Base-by-base conservation (phyloP, 2,797 vertebrate species). In the Denticeps clupeoides region DNA sequence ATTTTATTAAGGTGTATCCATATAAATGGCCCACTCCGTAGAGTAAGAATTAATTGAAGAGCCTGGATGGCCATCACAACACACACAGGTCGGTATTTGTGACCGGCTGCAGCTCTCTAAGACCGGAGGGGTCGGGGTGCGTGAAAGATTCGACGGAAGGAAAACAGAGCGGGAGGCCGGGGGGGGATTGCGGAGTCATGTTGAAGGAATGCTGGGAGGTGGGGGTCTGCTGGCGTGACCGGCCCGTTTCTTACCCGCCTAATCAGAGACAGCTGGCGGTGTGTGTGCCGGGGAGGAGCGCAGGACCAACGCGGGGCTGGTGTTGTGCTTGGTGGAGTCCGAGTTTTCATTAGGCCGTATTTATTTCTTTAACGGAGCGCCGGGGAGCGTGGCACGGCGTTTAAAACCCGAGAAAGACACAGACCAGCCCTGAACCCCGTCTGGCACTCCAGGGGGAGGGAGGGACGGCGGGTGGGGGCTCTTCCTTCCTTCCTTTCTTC, bases 191-290 rank as follows among this genome's bases (percentile, higher is more conserved):
- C 73, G 43, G 69, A 82, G 80, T 87, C 83, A 85, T 79, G 78
- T 78, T 75, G 65, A 25, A 81, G 77, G 83, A 85, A 85, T 85
- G 81, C 72, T 51, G 77, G 70, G 54, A 59, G 66, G 63, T 26
- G 10, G 10, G 73, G 69, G 65, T 56, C 63, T 62, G 72, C 63
- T 84, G 83, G 77, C 75, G 72, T 82, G 79, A 82, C 78, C 81
- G 76, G 71, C 66, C 74, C 77, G 80, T 84, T 84, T 83, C 84
- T 86, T 77, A 84, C 73, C 74, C 74, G 67, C 71, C 72, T 84
- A 86, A 85, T 84, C 80, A 83, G 80, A 83, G 73, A 81, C 83
- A 86, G 82, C 82, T 86, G 84, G 85, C 80, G 82, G 72, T 64
- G 67, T 75, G 77, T 68, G 60, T 60, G 65, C 69, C 56, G 60